Evolutionary conservation across 1,140 invertebrate species (phyloP).

Genomic region (Chironomus tepperi): DNA sequence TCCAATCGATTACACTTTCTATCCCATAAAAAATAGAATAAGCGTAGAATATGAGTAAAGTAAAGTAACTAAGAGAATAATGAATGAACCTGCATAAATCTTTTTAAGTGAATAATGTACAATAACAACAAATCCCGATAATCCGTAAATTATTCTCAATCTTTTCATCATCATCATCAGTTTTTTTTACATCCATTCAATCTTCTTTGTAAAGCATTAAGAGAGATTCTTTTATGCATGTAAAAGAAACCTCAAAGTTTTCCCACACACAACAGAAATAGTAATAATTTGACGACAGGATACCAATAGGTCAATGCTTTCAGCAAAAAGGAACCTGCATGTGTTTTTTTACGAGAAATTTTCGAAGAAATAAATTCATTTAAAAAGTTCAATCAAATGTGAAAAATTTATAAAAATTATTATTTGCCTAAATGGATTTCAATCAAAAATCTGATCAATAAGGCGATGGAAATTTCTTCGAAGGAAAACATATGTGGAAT

Average conservation of each 20-base stretch:
- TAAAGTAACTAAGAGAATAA: neutral
- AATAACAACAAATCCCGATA: conserved; percentile 1
- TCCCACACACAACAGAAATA: conserved; percentile 1
- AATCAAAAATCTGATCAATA: neutral
- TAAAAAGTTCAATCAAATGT: neutral
- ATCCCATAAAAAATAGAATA: neutral
- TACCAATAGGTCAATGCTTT: neutral
- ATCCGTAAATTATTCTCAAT: conserved; percentile 23
- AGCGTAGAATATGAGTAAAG: neutral
- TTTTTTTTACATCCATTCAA: neutral
- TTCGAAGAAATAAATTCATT: no score
- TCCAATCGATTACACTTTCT: neutral
- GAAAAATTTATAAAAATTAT: neutral
- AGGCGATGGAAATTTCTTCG: no score
- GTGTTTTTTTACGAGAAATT: no score
- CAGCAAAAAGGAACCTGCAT: neutral
- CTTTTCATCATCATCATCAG: neutral
- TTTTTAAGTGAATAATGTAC: conserved; percentile 15
- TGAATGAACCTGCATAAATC: conserved; percentile 22
- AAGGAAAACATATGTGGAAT: no score
- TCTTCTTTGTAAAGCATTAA: neutral
- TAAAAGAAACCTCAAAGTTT: conserved; percentile 10
- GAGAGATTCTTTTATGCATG: neutral
- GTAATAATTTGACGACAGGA: neutral
- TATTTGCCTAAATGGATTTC: conserved; percentile 14